A percentile compares a stretch with the other conserved stretches of the same genome.
Evolutionary conservation across 2,888 invertebrate genomes (phyloP).

Genomic region (Drosophila subquinaria): DNA sequence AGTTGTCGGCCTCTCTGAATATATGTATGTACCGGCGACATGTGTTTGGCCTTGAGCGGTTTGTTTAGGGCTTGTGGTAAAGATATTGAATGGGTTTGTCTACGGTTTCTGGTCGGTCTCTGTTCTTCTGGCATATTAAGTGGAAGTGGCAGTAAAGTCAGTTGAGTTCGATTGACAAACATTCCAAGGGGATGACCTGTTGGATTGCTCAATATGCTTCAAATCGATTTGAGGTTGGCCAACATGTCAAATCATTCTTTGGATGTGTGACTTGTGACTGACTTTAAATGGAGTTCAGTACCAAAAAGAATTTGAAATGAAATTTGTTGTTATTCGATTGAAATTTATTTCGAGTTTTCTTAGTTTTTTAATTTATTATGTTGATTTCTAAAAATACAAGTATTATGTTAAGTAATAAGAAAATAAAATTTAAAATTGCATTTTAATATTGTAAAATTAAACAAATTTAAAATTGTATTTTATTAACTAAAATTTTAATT

Average conservation of each 20-base stretch:
- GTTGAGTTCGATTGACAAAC: conserved; percentile 38
- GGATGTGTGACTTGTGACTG: background rate
- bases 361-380: too few species aligned
- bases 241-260: conserved; percentile 22
- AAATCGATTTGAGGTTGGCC: conserved; percentile 33
- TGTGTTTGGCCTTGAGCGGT: conserved; percentile 81
- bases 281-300: conserved; percentile 10
- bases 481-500: too few species aligned
- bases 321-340: background rate
- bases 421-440: too few species aligned
- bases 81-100: conserved; percentile 30
- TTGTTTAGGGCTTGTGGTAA: conserved; percentile 66
- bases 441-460: too few species aligned
- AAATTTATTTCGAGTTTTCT: background rate
- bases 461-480: too few species aligned
- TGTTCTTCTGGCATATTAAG: conserved; percentile 14
- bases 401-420: too few species aligned
- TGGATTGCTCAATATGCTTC: conserved; percentile 49
- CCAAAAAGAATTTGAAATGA: conserved; percentile 7
- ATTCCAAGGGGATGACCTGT: conserved; percentile 45
- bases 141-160: conserved; percentile 17
- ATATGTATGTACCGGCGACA: conserved; percentile 54
- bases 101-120: conserved; percentile 9
- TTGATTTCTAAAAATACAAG: too few species aligned
- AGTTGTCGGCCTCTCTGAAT: conserved; percentile 28